Evolutionary conservation across 2,113 vertebrate genomes (phyloP), one percentile per base, ranked within the genome.

Genomic region (Oophaga pumilio): DNA sequence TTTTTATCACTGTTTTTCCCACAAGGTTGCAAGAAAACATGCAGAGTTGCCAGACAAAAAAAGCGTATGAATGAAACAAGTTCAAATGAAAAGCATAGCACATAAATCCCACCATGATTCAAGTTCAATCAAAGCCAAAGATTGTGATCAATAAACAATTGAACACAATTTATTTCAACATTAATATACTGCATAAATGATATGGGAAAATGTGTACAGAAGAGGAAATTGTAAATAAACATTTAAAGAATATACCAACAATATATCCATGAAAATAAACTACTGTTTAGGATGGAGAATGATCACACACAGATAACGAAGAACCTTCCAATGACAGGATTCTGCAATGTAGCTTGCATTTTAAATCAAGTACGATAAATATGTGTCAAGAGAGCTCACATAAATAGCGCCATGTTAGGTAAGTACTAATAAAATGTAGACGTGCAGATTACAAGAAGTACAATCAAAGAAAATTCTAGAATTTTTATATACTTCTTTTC

Each of bases 1-100:
- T 90, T 71, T 90, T 83, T 60, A 89, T 88, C 26, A 76, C 88
- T 9, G 59, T 76, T 43, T 90, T 91, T 69, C 86, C 33, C 79
- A 73, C 85, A 62, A 9, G 18, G 11, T 52, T 18, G 64, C 64
- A 33, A 26, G 2, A 2, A 12, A 0, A 2, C 22, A 60, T 73
- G 53, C 11, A 62, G 52, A 24, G 52, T 22, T n/a, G n/a, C 17
- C 33, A 85, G 14, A 28, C 43, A 33, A 33, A 59, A 57, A 33
- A 12, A 53, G 33, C 22, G 50, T 12, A 15, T n/a, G 22, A 26
- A 28, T 15, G 17, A 56, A 73, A 57, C n/a, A 59, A 28, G 5
- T 8, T 33, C 56, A 5, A 28, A 18, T 76, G 20, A 50, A 8
- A 18, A 76, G 49, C 74, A 76, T n/a, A 8, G 10, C 10, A 24